These are phyloP conservation scores for Nomia melanderi DNA, from an alignment of 1,140 invertebrate genomes.

Conservation along the genomic window DNA sequence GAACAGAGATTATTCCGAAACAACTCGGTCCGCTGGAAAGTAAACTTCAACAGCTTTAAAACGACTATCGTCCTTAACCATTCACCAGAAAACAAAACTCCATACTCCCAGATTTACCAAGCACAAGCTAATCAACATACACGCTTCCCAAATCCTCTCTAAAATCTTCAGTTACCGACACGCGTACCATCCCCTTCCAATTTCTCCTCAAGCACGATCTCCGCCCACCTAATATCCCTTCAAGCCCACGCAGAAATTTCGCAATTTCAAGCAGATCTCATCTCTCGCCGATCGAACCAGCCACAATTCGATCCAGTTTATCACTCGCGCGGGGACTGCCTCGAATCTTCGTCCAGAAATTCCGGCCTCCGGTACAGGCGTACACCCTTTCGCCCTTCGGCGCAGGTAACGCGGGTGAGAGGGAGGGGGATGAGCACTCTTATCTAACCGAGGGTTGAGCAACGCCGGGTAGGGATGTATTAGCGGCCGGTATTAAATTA, in stretches of 20 bases:
- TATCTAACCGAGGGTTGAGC: constrained; percentile 66
- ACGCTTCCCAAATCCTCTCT: no score
- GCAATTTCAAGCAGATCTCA: background rate
- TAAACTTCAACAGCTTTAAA: no score
- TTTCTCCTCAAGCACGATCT: no score
- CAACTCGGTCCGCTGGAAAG: no score
- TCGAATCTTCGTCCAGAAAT: constrained; percentile 57
- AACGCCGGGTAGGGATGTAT: constrained; percentile 65
- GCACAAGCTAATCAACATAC: no score
- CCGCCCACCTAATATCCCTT: background rate
- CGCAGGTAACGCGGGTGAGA: background rate
- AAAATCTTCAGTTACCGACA: no score
- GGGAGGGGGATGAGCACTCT: constrained; percentile 48
- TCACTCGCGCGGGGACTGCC: constrained; percentile 71
- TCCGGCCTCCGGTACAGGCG: background rate
- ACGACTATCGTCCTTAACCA: no score
- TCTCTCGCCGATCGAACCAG: constrained; percentile 24
- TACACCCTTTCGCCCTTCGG: background rate
- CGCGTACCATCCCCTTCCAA: no score
- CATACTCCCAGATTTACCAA: no score
- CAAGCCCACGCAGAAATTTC: background rate
- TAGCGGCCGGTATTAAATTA: constrained; percentile 77
- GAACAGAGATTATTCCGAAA: no score
- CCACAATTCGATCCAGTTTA: constrained; percentile 57
- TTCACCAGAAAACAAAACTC: no score